phyloP scores from a whole-genome alignment of 2,888 invertebrate genomes.

The Eristalinus sepulchralis region DNA sequence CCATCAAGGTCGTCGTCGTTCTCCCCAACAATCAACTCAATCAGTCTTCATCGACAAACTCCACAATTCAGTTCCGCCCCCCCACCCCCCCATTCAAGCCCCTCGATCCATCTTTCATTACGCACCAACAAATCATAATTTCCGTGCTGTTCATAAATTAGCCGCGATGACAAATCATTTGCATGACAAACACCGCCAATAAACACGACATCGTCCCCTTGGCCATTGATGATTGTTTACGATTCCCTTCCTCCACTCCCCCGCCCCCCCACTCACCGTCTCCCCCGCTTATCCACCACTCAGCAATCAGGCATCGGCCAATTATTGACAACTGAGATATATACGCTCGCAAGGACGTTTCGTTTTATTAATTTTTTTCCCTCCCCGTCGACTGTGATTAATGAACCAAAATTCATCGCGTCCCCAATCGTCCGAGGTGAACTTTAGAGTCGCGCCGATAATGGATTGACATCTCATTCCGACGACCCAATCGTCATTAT shows the following conservation, averaged over 20 bases:
- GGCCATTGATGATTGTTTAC: not conserved
- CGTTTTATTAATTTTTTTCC: not conserved
- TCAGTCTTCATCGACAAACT: not conserved
- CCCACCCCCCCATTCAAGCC: not conserved
- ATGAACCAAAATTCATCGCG: not conserved
- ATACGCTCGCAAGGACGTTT: not conserved
- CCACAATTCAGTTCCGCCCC: not conserved
- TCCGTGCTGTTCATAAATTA: not conserved
- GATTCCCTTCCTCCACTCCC: not conserved
- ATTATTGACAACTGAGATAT: not conserved
- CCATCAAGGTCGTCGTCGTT: too few relatives aligned
- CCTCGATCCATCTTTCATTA: not conserved
- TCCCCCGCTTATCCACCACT: too few relatives aligned
- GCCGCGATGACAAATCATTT: not conserved
- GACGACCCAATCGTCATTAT: not conserved
- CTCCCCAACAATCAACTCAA: not conserved
- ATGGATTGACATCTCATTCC: not conserved
- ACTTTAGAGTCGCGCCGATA: not conserved
- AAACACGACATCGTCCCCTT: not conserved
- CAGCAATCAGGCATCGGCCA: too few relatives aligned
- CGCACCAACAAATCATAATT: not conserved
- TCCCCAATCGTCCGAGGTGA: not conserved
- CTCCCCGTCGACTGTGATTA: not conserved
- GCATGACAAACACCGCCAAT: not conserved
- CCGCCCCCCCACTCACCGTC: not conserved